Base-by-base conservation (phyloP, 1,140 invertebrate species). In the Drosophila subobscura region DNA sequence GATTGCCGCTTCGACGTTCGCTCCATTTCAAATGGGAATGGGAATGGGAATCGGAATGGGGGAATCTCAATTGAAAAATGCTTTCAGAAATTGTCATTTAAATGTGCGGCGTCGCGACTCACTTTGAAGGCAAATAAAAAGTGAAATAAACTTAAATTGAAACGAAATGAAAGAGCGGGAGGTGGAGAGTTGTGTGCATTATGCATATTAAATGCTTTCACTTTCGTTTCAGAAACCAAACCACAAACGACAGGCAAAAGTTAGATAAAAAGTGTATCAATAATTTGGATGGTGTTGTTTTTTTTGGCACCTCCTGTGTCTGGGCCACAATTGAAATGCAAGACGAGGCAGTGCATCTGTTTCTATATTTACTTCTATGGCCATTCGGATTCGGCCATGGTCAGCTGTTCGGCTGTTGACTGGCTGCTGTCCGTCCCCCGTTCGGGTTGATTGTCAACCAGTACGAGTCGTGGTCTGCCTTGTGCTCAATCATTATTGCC, bases 171-270 rank as follows among this genome's bases (percentile, higher is more conserved):
- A 41, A 60, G 42, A 47, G 33, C 8, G 33, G 12, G 42, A 20
- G 16, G 16, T 20, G 16, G 50, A 50, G 61, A 52, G 67, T 72
- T 55, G 71, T 84, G 56, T 84, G 79, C 79, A 79, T 76, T 84
- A 79, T 84, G 75, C 79, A 84, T 86, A 86, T 64, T 71, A 81
- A 81, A 85, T 72, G 81, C 83, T 86, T 86, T 86, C 83, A 81
- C 81, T 81, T 88, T 84, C 72, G 37, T 78, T 75, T 75, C 37
- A 10, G 16, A 29, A 25, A 29, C 23, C 25, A 16, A 40, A 55
- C 14, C 25, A 55, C 3, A 10, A 25, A 22, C 8, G 22, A 53
- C 16, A 33, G 22, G 40, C 16, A 33, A 20, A 12, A 53, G 37
- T 29, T n/a, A 59, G 23, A 22, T 46, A 6, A 67, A 67, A 40